Percentiles rank a stretch among this genome's conserved stretches.
phyloP scores from a whole-genome alignment of 2,888 invertebrate species.

The Sinodicranocentrus sp. region DNA sequence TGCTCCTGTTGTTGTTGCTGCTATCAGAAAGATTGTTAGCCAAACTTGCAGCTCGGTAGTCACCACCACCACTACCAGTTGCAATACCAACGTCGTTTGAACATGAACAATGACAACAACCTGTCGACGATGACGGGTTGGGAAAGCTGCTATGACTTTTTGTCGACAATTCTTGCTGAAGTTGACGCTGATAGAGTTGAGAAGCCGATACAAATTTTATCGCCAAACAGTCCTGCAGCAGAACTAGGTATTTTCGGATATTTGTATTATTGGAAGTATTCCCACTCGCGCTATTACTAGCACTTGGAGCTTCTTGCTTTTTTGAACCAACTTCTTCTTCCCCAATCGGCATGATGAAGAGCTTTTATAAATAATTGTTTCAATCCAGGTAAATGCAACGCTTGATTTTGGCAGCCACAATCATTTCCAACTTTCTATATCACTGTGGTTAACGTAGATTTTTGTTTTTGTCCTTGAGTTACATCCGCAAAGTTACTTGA shows the following conservation, averaged over 20 bases:
- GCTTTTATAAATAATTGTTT: too few relatives aligned
- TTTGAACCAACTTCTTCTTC: background rate
- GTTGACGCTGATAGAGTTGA: conserved; percentile 1
- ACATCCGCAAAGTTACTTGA: too few relatives aligned
- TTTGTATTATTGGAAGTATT: conserved; percentile 29
- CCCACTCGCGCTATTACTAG: background rate
- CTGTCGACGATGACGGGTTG: conserved; percentile 23
- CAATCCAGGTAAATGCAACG: too few relatives aligned
- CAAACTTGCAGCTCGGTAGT: conserved; percentile 30
- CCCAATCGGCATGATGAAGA: conserved; percentile 8
- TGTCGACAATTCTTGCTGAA: conserved; percentile 22
- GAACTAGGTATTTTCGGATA: conserved; percentile 70
- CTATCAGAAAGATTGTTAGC: conserved; percentile 46
- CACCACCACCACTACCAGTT: conserved; percentile 20
- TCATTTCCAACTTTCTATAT: too few relatives aligned
- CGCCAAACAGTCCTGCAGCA: conserved; percentile 71
- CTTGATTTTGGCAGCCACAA: too few relatives aligned
- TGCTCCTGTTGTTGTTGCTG: conserved; percentile 24
- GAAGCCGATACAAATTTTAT: conserved; percentile 69
- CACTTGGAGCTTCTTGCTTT: conserved; percentile 8
- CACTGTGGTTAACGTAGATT: too few relatives aligned
- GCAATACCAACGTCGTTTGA: conserved; percentile 39
- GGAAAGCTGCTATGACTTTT: conserved; percentile 48
- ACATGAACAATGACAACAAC: conserved; percentile 43
- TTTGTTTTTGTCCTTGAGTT: too few relatives aligned